Evolutionary conservation across 1,140 invertebrate genomes (phyloP), one percentile per base, ranked within the genome.

Genomic region (Heliothis subflexa): DNA sequence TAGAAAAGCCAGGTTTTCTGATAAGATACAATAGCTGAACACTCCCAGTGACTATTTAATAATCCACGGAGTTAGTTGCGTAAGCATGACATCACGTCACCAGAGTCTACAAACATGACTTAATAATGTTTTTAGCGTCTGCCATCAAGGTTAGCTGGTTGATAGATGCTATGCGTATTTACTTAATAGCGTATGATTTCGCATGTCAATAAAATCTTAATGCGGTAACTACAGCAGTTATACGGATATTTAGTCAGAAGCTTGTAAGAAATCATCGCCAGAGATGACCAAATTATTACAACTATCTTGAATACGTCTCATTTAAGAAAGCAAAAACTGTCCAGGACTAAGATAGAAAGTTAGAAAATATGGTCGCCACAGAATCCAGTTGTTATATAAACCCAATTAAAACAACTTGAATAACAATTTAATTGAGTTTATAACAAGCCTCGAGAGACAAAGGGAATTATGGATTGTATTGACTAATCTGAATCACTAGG

Each of bases 121-220:
- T 59, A 5, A 59, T 59, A 59, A 59, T 59, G 55, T 59, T 59
- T 59, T 59, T 59, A 59, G 55, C 55, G 55, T 59, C 11, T 59
- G 55, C 11, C 21, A 59, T 59, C 55, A 59, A 59, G 55, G 55
- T 59, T 14, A 13, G 55, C 9, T 57, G 55, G 13, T 59, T 28
- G 25, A 3, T 13, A 25, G 14, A 11, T 28, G 11, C 21, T 55
- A 21, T 11, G 54, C 9, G 12, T 59, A 28, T 59, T 59, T 59
- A 59, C 55, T 57, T 25, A 13, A 13, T 57, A 57, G 55, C 10
- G 14, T 14, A 52, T 52, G 14, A n/a, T 52, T n/a, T n/a, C 2
- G 13, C 33, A 40, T 9, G 33, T 40, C 33, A 40, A 40, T 40
- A 40, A 40, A 40, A 40, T 40, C 33, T 9, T 40, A 5, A 40